phyloP scores from a whole-genome alignment of 92 coral and sea anemone species.

The Hydrozoanthus gracilis region DNA sequence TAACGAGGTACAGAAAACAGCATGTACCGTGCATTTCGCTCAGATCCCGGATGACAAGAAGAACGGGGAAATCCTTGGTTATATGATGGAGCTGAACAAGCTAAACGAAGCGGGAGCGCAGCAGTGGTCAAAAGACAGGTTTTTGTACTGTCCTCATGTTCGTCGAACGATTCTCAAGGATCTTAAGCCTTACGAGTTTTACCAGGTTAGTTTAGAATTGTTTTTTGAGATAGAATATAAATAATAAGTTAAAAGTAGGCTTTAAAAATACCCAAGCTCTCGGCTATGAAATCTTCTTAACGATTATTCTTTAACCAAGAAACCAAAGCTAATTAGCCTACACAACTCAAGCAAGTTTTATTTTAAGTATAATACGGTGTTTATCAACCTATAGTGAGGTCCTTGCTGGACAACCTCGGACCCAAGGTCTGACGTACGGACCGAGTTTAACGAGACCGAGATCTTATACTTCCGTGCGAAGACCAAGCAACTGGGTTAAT shows the following conservation, averaged over 20 bases:
- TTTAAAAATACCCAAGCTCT: too few species aligned
- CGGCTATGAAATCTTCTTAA: too few species aligned
- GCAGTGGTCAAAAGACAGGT: not conserved
- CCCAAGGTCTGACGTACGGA: too few species aligned
- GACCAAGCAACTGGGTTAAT: too few species aligned
- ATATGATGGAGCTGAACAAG: conserved; percentile 9
- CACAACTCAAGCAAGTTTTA: too few species aligned
- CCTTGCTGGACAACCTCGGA: too few species aligned
- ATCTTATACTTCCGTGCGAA: too few species aligned
- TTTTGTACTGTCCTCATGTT: conserved; percentile 1
- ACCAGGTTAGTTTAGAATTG: conserved; percentile 10
- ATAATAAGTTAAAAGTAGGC: not conserved
- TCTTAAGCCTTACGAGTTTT: conserved; percentile 8
- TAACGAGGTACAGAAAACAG: not conserved
- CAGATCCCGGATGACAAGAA: not conserved
- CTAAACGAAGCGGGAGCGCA: not conserved
- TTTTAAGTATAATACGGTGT: too few species aligned
- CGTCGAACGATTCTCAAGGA: not conserved
- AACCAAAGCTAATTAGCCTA: too few species aligned
- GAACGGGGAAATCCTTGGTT: conserved; percentile 29
- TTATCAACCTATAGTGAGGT: too few species aligned
- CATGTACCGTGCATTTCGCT: not conserved
- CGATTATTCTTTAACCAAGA: too few species aligned
- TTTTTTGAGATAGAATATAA: not conserved
- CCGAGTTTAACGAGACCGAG: too few species aligned